Evolutionary conservation across 2,797 vertebrate genomes (phyloP).

Genomic region (Percopsis omiscomaycus): DNA sequence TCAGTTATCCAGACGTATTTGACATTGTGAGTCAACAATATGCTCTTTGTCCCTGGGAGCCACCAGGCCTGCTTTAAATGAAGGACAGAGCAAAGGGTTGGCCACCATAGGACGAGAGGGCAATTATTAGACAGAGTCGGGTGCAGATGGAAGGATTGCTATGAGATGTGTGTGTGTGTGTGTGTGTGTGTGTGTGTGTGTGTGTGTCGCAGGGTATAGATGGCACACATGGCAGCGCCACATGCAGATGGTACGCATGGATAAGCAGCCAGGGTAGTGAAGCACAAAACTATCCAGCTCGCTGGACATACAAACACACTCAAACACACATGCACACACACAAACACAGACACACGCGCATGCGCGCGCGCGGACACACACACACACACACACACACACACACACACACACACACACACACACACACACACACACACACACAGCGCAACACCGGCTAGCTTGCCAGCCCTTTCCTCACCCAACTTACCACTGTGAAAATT

Average conservation of each 20-base stretch:
- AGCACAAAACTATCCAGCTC: conserved; percentile 69
- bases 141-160: conserved; percentile 49
- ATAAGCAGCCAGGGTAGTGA: conserved; percentile 71
- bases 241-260: conserved; percentile 75
- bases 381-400: background rate
- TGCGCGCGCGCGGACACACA: background rate
- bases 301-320: conserved; percentile 49
- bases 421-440: background rate
- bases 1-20: no score
- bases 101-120: conserved; percentile 22
- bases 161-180: conserved; percentile 23
- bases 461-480: conserved; percentile 28
- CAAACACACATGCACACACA: conserved; percentile 29
- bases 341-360: conserved; percentile 29
- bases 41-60: no score
- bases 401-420: background rate
- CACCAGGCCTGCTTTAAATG: conserved; percentile 9
- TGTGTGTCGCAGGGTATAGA: conserved; percentile 49
- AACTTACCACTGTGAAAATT: conserved; percentile 43
- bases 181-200: conserved; percentile 4
- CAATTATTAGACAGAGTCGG: conserved; percentile 47
- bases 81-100: conserved; percentile 10
- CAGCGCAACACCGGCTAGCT: background rate
- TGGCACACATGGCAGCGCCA: conserved; percentile 73
- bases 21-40: no score